Evolutionary conservation across 2,888 invertebrate genomes (phyloP).

Genomic region (Agrochola macilenta): DNA sequence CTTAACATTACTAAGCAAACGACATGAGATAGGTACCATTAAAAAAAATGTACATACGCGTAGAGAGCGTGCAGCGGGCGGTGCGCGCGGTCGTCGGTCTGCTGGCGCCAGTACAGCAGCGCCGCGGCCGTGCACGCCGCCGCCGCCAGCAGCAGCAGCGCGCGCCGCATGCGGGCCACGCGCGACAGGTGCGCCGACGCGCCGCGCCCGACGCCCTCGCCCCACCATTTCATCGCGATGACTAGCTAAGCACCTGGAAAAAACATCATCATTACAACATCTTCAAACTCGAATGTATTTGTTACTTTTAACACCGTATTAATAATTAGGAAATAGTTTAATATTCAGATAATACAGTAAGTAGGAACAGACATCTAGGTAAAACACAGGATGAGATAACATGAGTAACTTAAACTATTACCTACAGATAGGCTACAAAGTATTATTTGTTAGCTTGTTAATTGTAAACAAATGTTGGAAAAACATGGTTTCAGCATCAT

Average conservation of each 20-base stretch:
- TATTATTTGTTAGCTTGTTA: neutral
- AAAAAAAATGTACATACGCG: constrained; percentile 72
- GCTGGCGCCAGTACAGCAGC: constrained; percentile 92
- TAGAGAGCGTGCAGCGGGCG: constrained; percentile 80
- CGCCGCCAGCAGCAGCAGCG: constrained; percentile 89
- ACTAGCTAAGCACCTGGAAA: constrained; percentile 74
- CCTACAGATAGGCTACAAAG: neutral
- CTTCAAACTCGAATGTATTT: neutral
- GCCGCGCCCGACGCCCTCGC: constrained; percentile 84
- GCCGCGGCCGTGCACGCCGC: constrained; percentile 90
- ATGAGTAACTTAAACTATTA: neutral
- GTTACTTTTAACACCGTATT: neutral
- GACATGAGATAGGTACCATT: neutral
- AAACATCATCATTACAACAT: neutral
- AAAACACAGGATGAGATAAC: neutral
- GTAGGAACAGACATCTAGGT: neutral
- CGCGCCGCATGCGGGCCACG: constrained; percentile 90
- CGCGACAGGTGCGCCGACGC: constrained; percentile 89
- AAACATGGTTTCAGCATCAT: neutral
- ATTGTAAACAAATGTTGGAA: neutral
- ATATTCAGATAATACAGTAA: neutral
- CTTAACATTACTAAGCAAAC: neutral
- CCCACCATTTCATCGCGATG: constrained; percentile 81
- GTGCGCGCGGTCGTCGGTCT: constrained; percentile 83
- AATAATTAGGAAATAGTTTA: neutral